Evolutionary conservation across 2,797 vertebrate genomes (phyloP).

Genomic region (Tympanoctomys barrerae): DNA sequence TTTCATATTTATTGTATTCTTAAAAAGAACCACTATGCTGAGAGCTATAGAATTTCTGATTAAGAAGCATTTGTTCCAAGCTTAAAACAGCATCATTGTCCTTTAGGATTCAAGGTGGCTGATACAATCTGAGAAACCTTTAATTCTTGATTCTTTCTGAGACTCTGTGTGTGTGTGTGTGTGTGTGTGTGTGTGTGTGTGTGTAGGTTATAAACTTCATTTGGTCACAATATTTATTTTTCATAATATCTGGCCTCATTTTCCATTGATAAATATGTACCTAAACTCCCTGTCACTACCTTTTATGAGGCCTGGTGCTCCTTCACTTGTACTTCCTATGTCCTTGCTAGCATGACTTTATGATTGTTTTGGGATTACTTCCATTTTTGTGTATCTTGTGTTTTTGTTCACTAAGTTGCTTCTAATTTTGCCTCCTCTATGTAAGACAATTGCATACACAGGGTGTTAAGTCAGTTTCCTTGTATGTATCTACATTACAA

Average conservation of each 20-base stretch:
- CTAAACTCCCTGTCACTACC: neutral
- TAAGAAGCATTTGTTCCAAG: neutral
- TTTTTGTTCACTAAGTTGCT: neutral
- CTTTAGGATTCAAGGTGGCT: neutral
- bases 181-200: neutral
- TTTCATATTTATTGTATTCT: neutral
- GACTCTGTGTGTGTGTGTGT: neutral
- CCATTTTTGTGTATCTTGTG: neutral
- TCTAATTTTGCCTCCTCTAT: no score
- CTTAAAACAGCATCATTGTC: neutral
- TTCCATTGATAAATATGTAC: neutral
- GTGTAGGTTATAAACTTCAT: neutral
- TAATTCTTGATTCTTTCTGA: neutral
- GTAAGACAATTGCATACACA: neutral
- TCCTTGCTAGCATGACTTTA: neutral
- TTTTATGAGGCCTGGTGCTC: neutral
- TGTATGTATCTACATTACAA: neutral
- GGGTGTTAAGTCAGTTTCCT: neutral
- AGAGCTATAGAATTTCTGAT: neutral
- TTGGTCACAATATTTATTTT: neutral
- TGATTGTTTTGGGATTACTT: neutral
- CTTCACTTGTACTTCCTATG: neutral
- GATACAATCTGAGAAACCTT: neutral
- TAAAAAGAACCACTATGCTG: neutral
- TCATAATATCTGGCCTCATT: neutral